Evolutionary conservation across 2,888 invertebrate genomes (phyloP).

Genomic region (Salpingus planirostris): DNA sequence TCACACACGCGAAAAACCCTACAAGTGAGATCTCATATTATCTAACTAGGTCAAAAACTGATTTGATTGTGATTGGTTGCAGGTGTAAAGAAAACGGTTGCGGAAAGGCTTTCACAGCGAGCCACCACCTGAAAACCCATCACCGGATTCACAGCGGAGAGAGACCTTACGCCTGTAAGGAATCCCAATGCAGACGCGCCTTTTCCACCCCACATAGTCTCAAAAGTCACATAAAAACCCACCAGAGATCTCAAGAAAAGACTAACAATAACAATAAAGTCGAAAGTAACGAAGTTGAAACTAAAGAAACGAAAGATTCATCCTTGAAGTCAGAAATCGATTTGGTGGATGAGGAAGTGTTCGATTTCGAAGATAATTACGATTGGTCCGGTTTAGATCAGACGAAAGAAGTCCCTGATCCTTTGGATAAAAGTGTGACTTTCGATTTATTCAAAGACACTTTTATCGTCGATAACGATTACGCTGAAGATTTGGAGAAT

Average conservation of each 20-base stretch:
- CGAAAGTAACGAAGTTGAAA: neutral
- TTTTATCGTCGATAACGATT: no score
- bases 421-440: no score
- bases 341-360: slow-evolving; percentile 1
- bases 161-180: slow-evolving; percentile 66
- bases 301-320: neutral
- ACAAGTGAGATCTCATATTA: slow-evolving; percentile 53
- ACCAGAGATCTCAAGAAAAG: slow-evolving; percentile 44
- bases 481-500: slow-evolving; percentile 6
- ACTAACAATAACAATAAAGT: neutral
- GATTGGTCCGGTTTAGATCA: neutral
- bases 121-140: slow-evolving; percentile 90
- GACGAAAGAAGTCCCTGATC: no score
- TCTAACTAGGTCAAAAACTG: neutral
- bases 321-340: neutral
- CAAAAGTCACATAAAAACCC: slow-evolving; percentile 69
- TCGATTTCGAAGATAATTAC: neutral
- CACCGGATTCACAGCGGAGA: slow-evolving; percentile 70
- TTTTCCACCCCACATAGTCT: slow-evolving; percentile 81
- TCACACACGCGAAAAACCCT: slow-evolving; percentile 85
- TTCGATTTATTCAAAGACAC: no score
- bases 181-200: slow-evolving; percentile 58
- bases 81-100: slow-evolving; percentile 78
- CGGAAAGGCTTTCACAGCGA: slow-evolving; percentile 87
- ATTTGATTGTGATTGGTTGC: slow-evolving; percentile 19